Conservation (phyloP, 2,113 vertebrate species). For the Pontoporia blainvillei region DNA sequence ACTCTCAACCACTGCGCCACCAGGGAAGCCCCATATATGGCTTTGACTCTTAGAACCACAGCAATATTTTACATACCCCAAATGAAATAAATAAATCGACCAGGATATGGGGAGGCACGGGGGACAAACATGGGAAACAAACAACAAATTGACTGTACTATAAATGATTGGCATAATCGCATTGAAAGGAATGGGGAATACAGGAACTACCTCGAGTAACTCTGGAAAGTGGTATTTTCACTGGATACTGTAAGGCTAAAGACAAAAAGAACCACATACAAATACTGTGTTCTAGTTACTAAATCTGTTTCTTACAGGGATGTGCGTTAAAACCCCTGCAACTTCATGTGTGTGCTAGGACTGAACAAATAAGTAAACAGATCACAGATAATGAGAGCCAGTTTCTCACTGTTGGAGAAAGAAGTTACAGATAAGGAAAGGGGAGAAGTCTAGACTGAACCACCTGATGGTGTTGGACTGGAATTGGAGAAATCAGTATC, state of each 20-base stretch:
- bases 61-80: background rate
- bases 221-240: background rate
- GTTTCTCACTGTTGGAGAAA: background rate
- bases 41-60: background rate
- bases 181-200: accelerated
- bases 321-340: background rate
- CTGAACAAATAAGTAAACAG: background rate
- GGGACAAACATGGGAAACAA: background rate
- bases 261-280: background rate
- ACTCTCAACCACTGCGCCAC: too few relatives aligned
- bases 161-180: background rate
- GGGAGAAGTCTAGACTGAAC: background rate
- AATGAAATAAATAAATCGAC: background rate
- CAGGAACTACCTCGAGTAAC: background rate
- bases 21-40: too few relatives aligned
- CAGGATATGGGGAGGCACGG: accelerated
- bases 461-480: background rate
- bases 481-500: background rate
- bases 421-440: background rate
- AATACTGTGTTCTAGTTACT: background rate
- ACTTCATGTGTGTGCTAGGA: background rate
- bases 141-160: background rate
- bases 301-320: background rate
- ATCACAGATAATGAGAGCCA: background rate
- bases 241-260: background rate